Base-by-base conservation (phyloP, 2,797 vertebrate species). In the Nannoperca obscura region DNA sequence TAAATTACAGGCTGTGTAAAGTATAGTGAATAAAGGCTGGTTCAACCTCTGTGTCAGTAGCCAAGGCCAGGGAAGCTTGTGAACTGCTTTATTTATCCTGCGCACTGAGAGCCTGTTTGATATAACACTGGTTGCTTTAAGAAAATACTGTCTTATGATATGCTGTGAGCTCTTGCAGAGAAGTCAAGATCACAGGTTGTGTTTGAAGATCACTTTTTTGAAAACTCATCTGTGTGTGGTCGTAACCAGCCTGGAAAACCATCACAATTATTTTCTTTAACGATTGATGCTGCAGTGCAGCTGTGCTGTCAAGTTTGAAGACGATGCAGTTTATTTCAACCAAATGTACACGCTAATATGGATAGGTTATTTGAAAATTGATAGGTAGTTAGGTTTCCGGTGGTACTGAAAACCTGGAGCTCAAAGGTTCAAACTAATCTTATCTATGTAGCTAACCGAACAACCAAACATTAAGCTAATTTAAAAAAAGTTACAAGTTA, bases 21-120 rank as follows among this genome's bases (percentile, higher is more conserved):
- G 3, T 34, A 65, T 44, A 49, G 22, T 80, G 22, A 81, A 87
- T 83, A 85, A 88, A 81, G 22, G 44, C 22, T 22, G 42, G 12
- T 69, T 68, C 57, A 76, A 81, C 68, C 65, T 75, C 30, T 49
- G 49, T 50, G 59, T 76, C n/a, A 49, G 27, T 34, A 64, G 42
- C 68, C 52, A 50, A 75, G 36, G 50, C 68, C 3, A 46, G 55
- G 8, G 36, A 62, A 57, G 34, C 71, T 19, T 62, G 19, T 74
- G 68, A 66, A 73, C 58, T 57, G 44, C 47, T 78, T 65, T 44
- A 71, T 81, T 85, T 71, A 62, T 71, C 32, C 65, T 71, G 55
- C 66, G 58, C 47, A 27, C 30, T 0, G 22, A 71, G 27, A 68
- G 38, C 32, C 24, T 55, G 52, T 76, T 72, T 76, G 24, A 62